Evolutionary conservation across 2,797 vertebrate species (phyloP).

Genomic region (Pagetopsis macropterus): DNA sequence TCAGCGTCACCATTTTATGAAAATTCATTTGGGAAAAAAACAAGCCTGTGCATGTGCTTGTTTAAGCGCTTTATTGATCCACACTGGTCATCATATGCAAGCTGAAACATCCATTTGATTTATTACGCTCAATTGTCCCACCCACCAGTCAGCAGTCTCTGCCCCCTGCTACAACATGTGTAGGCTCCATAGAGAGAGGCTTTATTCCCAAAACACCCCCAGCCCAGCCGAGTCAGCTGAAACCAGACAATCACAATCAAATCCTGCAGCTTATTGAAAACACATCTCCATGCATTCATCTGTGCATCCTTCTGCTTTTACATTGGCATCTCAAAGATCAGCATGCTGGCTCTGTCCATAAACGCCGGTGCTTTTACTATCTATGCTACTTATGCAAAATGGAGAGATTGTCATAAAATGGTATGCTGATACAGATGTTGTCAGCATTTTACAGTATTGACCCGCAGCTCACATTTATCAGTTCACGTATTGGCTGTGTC

Average conservation of each 20-base stretch:
- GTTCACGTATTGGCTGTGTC: background rate
- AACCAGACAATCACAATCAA: slow-evolving; percentile 22
- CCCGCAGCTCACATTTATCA: slow-evolving; percentile 3
- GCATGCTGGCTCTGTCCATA: background rate
- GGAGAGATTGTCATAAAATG: slow-evolving; percentile 1
- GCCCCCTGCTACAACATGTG: slow-evolving; percentile 48
- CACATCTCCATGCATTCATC: slow-evolving; percentile 21
- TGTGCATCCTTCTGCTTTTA: slow-evolving; percentile 4
- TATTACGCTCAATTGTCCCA: slow-evolving; percentile 53
- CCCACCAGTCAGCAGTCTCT: slow-evolving; percentile 49
- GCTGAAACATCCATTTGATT: slow-evolving; percentile 64
- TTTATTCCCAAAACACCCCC: slow-evolving; percentile 9
- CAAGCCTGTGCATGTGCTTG: background rate
- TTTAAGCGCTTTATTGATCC: slow-evolving; percentile 14
- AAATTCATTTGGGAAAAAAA: background rate
- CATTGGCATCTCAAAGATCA: slow-evolving; percentile 20
- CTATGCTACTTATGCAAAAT: slow-evolving; percentile 6
- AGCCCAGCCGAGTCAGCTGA: slow-evolving; percentile 58
- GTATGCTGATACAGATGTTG: slow-evolving; percentile 20
- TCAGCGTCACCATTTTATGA: background rate
- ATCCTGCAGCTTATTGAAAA: slow-evolving; percentile 49
- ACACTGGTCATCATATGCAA: slow-evolving; percentile 48
- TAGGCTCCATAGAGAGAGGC: slow-evolving; percentile 26
- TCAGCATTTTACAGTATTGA: slow-evolving; percentile 32
- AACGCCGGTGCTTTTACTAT: slow-evolving; percentile 9